Evolutionary conservation across 2,888 invertebrate species (phyloP), one percentile per base, ranked within the genome.

Genomic region (Amiota minor): DNA sequence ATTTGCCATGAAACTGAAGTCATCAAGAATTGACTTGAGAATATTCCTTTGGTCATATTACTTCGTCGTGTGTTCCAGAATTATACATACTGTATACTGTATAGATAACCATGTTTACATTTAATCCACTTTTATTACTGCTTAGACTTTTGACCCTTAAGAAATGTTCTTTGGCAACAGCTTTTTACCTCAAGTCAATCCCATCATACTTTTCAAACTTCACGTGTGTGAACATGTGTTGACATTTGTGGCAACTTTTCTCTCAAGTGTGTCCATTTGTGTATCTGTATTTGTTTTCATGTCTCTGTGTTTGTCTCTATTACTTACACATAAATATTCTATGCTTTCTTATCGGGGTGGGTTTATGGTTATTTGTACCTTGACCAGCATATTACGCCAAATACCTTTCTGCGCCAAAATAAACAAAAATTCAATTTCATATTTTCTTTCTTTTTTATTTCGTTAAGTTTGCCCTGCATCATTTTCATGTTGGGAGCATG

Each of bases 91-190:
- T 0, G 10, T 18, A 20, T 35, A 2, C 23, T 9, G 23, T 10
- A 49, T 18, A 49, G 49, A 18, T 45, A 49, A 18, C 77, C 80
- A 83, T 83, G 76, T 79, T 83, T 84, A 76, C 78, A 76, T 81
- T 83, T 84, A 81, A 84, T 84, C 81, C 84, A 83, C 81, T 81
- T 82, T 81, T 81, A 82, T 80, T 78, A 76, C 80, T 77, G 81
- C 74, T 74, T 73, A 50, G 50, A 53, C 67, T 53, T 50, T 68
- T 68, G 53, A 53, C 67, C 67, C 67, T 50, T 53, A 16, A 11
- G n/a, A 59, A 20, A 59, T n/a, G 20, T 9, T 8, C 35, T n/a
- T 12, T 53, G 53, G 53, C 23, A 23, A 62, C 62, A 62, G 45
- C n/a, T 23, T 62, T 9, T 62, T 23, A 9, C 11, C 18, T 8